phyloP scores from a whole-genome alignment of 2,113 vertebrate species.

The Oceanites oceanicus region DNA sequence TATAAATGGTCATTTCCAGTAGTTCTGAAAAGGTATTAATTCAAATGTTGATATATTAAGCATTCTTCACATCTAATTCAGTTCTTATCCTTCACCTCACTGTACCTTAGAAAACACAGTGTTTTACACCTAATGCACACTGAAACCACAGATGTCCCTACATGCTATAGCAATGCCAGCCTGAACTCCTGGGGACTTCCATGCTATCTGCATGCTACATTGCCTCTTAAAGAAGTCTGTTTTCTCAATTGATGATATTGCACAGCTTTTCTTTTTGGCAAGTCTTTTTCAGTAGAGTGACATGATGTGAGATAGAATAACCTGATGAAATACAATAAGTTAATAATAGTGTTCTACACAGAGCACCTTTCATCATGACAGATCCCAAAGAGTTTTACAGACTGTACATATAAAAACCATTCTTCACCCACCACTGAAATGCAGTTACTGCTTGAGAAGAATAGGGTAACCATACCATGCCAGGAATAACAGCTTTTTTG shows the following conservation, averaged over 20 bases:
- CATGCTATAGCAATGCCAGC: neutral
- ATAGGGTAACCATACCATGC: neutral
- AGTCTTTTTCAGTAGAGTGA: neutral
- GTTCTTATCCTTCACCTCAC: neutral
- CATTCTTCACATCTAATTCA: neutral
- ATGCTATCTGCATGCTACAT: neutral
- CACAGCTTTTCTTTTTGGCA: constrained; percentile 34
- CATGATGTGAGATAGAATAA: constrained; percentile 38
- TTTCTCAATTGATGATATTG: constrained; percentile 27
- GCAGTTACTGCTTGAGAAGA: neutral
- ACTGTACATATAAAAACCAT: neutral
- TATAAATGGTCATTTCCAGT: constrained; percentile 39
- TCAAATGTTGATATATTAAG: neutral
- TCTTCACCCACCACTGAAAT: constrained; percentile 15
- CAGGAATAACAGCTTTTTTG: constrained; percentile 49
- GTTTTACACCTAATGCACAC: neutral
- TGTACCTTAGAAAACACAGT: neutral
- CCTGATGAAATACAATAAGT: constrained; percentile 32
- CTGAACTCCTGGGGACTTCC: neutral
- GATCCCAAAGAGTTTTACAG: neutral
- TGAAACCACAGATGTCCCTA: neutral
- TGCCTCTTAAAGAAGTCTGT: constrained; percentile 18
- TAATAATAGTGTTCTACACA: constrained; percentile 20
- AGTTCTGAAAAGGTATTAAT: constrained; percentile 28
- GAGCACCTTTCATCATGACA: constrained; percentile 49